A percentile compares a stretch with the other conserved stretches of the same genome.
These are phyloP conservation scores for Mycteria americana DNA, from an alignment of 2,797 vertebrate genomes.

Conservation along the genomic window DNA sequence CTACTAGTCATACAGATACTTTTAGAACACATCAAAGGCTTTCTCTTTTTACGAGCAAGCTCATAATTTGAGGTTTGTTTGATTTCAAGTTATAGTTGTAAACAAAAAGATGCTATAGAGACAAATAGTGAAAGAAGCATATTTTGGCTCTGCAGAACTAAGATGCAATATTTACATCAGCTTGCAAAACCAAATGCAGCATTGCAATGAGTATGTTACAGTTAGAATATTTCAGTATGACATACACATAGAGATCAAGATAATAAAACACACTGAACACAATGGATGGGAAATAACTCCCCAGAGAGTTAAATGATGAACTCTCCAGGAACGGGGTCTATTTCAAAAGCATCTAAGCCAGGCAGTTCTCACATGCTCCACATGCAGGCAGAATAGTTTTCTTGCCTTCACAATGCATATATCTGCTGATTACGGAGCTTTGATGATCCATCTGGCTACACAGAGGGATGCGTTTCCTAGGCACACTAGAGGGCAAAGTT, in stretches of 20 bases:
- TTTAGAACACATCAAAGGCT: not conserved
- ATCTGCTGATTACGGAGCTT: not conserved
- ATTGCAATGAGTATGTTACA: not conserved
- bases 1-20: not conserved
- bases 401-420: not conserved
- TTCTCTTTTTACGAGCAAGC: not conserved
- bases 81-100: not conserved
- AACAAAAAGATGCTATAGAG: not conserved
- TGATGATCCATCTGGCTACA: constrained; percentile 21
- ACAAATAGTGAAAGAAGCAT: not conserved
- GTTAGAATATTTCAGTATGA: not conserved
- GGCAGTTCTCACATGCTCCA: not conserved
- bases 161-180: not conserved
- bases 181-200: not conserved
- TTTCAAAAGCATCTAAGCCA: constrained; percentile 14
- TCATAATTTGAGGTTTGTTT: not conserved
- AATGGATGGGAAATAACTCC: not conserved
- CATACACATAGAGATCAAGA: not conserved
- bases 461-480: not conserved
- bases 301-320: not conserved
- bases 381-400: not conserved
- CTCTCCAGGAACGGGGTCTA: not conserved
- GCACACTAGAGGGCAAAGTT: not conserved
- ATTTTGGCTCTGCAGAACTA: not conserved
- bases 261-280: not conserved